These are phyloP conservation scores for Mus spicilegus DNA, from an alignment of 2,113 vertebrate genomes.

Conservation along the genomic window DNA sequence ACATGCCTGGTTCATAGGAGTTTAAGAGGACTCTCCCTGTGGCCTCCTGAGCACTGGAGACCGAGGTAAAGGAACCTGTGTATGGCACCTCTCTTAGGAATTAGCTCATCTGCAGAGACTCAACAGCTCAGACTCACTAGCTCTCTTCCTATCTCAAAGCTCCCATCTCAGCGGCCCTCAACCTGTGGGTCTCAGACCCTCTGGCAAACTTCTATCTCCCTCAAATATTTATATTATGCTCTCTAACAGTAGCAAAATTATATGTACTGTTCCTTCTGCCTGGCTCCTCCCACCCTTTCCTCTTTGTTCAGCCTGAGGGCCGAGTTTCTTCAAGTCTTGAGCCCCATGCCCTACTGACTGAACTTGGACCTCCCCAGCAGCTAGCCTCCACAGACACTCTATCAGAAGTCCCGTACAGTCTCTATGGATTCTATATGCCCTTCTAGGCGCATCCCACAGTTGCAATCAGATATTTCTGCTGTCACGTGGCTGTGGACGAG, in stretches of 20 bases:
- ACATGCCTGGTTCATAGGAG: not conserved
- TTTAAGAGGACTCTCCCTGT: not conserved
- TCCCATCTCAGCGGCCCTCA: not conserved
- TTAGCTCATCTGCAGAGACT: not conserved
- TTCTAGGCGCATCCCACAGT: not conserved
- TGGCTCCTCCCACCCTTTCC: not conserved
- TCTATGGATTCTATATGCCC: not conserved
- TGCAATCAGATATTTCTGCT: not conserved
- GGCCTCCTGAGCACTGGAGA: not conserved
- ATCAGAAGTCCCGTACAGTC: rapidly evolving
- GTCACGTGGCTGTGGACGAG: rapidly evolving
- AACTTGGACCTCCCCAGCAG: not conserved
- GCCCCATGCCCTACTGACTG: not conserved
- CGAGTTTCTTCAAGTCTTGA: not conserved
- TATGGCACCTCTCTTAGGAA: rapidly evolving
- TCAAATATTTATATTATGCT: not conserved
- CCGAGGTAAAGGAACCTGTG: no score
- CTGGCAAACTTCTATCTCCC: not conserved
- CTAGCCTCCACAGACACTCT: not conserved
- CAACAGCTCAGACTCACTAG: not conserved
- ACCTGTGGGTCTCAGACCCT: not conserved
- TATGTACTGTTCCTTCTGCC: not conserved
- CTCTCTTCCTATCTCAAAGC: not conserved
- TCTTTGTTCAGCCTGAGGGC: not conserved
- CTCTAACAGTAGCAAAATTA: not conserved